phyloP scores from a whole-genome alignment of 2,888 invertebrate species.

The Palloptera scutellata region DNA sequence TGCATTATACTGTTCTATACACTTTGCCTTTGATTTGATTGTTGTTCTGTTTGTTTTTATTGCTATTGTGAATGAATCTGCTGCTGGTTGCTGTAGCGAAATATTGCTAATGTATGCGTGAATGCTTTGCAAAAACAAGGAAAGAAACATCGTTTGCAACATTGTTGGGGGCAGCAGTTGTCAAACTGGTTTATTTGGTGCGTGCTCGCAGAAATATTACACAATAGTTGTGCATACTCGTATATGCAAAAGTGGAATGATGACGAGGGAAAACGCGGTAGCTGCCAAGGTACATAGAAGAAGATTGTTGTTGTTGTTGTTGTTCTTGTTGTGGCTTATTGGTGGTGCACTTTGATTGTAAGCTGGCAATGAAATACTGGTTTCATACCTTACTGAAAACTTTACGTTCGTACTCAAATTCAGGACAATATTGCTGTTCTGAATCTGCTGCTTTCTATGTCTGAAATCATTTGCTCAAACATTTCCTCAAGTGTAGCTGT shows the following conservation, averaged over 20 bases:
- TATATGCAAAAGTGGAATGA: no score
- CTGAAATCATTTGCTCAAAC: no score
- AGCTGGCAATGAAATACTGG: constrained; percentile 2
- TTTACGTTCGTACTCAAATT: no score
- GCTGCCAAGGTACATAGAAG: no score
- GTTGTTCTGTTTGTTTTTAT: constrained; percentile 1
- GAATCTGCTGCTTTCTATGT: no score
- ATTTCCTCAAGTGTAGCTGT: no score
- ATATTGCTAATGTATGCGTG: constrained; percentile 5
- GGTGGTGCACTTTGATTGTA: not conserved
- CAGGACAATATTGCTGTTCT: no score
- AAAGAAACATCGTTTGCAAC: not conserved
- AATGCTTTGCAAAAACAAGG: not conserved
- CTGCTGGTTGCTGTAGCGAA: not conserved
- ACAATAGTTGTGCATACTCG: constrained; percentile 8
- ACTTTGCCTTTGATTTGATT: not conserved
- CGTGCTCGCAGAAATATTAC: constrained; percentile 27
- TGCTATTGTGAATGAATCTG: not conserved
- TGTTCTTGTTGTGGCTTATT: no score
- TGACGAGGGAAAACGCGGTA: no score
- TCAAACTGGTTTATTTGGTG: constrained; percentile 32
- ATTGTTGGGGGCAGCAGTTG: constrained; percentile 13
- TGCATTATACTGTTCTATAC: no score
- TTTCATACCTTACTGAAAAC: not conserved
- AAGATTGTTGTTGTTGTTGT: no score